phyloP scores from a whole-genome alignment of 2,888 invertebrate species.

The Blomia tropicalis region DNA sequence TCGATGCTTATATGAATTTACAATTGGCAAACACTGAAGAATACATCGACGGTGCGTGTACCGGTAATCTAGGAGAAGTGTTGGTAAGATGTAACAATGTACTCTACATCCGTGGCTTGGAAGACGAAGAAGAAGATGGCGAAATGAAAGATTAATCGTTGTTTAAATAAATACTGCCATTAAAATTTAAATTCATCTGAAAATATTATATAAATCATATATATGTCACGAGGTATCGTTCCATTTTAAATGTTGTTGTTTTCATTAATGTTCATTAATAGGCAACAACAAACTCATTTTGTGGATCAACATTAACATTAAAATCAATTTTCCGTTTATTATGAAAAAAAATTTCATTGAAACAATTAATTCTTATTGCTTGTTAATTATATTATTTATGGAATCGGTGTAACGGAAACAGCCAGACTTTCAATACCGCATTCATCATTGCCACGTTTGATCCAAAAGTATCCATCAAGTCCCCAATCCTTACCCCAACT shows the following conservation, averaged over 20 bases:
- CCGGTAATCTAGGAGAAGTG: slow-evolving; percentile 90
- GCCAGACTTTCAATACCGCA: slow-evolving; percentile 28
- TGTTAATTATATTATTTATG: no score
- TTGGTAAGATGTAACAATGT: slow-evolving; percentile 83
- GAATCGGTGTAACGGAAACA: slow-evolving; percentile 28
- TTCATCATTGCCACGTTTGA: slow-evolving; percentile 32
- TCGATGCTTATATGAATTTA: slow-evolving; percentile 97
- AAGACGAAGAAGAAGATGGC: slow-evolving; percentile 91
- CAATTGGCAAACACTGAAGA: slow-evolving; percentile 96
- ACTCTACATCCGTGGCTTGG: slow-evolving; percentile 78
- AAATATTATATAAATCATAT: neutral
- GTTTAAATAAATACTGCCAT: slow-evolving; percentile 4
- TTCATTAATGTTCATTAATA: neutral
- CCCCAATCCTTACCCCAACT: slow-evolving; percentile 33
- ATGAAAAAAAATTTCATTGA: neutral
- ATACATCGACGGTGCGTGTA: slow-evolving; percentile 74
- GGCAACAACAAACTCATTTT: neutral
- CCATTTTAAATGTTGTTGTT: neutral
- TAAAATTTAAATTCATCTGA: no score
- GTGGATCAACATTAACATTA: neutral
- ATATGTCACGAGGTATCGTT: neutral
- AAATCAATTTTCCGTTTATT: no score
- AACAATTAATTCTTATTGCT: no score
- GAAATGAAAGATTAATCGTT: slow-evolving; percentile 75
- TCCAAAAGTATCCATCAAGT: slow-evolving; percentile 33